Base-by-base conservation (phyloP, 2,797 vertebrate genomes). In the Alfaro cultratus region DNA sequence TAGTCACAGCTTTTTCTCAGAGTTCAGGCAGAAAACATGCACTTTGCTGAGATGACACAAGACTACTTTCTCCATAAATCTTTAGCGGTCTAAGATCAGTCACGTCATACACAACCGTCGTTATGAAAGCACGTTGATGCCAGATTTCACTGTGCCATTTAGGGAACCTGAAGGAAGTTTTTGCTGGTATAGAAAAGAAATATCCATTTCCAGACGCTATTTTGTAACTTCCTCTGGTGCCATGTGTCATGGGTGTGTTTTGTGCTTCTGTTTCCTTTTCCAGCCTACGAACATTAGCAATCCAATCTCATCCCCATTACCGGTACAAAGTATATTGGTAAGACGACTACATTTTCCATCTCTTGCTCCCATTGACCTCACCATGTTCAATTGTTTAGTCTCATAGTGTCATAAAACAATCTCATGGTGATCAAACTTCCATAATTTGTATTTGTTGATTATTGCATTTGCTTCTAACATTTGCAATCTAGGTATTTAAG, bases 261-360 rank as follows among this genome's bases (percentile, higher is more conserved):
- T 87, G 73, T 78, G 11, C 53, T 5, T 86, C 23, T 87, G 41
- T 84, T 76, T 83, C 51, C 31, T 81, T 84, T 77, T 84, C 73
- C 82, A 90, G 86, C 83, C 57, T 75, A 68, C 83, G 82, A 82
- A 83, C 79, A 75, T 23, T 68, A 85, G 72, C 13, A 3, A 41
- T 79, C 46, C 13, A 82, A 9, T 39, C 10, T 53, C n/a, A 0
- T 47, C 18, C 64, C 34, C 0, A 43, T 9, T 1, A 79, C 12
- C 57, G n/a, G 53, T 55, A n/a, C 43, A 39, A 55, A 74, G 0
- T 16, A 34, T n/a, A 62, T 6, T 0, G 57, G 91, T 94, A 90
- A 92, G 89, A 72, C 31, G 76, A 87, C 49, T 39, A 67, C 76
- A 77, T 55, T 80, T 76, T 80, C 43, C 80, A 53, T 78, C 62